A percentile compares a stretch with the other conserved stretches of the same genome.
These are phyloP conservation scores for Acrocephalus arundinaceus DNA, from an alignment of 2,113 vertebrate genomes.

Conservation along the genomic window DNA sequence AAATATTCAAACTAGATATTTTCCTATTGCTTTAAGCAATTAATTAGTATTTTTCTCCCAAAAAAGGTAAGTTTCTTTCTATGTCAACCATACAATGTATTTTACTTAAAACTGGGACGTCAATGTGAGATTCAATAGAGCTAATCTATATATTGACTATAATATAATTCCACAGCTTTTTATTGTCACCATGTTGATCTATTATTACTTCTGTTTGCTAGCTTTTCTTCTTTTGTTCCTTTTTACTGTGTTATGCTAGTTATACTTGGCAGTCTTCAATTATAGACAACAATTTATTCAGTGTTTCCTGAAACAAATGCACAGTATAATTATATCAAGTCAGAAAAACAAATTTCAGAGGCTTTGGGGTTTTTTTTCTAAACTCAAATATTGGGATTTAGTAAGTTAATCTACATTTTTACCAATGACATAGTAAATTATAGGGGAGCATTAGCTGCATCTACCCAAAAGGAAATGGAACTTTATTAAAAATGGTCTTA, in stretches of 20 bases:
- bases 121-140: not conserved
- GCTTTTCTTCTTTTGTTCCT: not conserved
- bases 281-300: not conserved
- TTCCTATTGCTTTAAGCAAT: not conserved
- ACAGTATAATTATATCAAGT: not conserved
- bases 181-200: not conserved
- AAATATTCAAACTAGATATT: not conserved
- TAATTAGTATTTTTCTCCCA: not conserved
- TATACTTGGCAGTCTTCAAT: not conserved
- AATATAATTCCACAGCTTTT: not conserved
- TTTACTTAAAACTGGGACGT: not conserved
- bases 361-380: not conserved
- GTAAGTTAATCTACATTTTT: not conserved
- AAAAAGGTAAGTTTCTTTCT: not conserved
- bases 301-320: not conserved
- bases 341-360: not conserved
- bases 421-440: not conserved
- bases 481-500: not conserved
- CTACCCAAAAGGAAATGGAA: not conserved
- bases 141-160: not conserved
- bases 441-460: not conserved
- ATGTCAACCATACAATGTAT: not conserved
- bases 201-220: not conserved
- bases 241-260: not conserved
- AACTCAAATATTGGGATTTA: not conserved